Evolutionary conservation across 2,797 vertebrate genomes (phyloP).

Genomic region (Clarias pachynema): DNA sequence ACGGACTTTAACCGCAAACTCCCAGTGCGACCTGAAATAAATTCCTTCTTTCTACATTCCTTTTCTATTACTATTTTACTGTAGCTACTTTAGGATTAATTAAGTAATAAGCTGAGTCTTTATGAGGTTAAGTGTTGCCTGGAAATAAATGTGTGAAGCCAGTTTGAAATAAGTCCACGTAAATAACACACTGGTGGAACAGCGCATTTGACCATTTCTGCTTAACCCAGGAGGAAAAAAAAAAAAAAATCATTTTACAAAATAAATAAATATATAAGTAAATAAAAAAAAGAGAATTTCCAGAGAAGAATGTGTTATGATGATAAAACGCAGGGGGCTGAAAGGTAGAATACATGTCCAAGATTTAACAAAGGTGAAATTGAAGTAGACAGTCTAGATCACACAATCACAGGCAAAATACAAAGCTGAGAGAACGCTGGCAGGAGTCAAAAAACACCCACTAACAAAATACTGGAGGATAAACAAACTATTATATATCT

Average conservation of each 20-base stretch:
- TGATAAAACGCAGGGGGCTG: not conserved
- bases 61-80: not conserved
- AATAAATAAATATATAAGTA: no score
- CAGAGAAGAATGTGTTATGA: constrained; percentile 5
- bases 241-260: not conserved
- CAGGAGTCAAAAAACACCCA: constrained; percentile 24
- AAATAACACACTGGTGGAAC: not conserved
- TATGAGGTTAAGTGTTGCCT: not conserved
- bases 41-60: not conserved
- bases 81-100: not conserved
- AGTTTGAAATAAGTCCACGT: no score
- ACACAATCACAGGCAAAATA: constrained; percentile 25
- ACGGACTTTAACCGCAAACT: not conserved
- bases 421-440: constrained; percentile 30
- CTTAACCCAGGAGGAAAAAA: not conserved
- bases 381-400: constrained; percentile 16
- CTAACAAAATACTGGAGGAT: constrained; percentile 17
- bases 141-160: not conserved
- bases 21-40: not conserved
- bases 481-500: constrained; percentile 5
- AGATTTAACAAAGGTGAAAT: constrained; percentile 32
- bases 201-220: not conserved
- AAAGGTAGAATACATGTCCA: constrained; percentile 17
- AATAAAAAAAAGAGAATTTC: not conserved
- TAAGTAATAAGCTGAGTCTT: not conserved